Base-by-base conservation (phyloP, 2,888 invertebrate species). In the Poecilus cupreus region DNA sequence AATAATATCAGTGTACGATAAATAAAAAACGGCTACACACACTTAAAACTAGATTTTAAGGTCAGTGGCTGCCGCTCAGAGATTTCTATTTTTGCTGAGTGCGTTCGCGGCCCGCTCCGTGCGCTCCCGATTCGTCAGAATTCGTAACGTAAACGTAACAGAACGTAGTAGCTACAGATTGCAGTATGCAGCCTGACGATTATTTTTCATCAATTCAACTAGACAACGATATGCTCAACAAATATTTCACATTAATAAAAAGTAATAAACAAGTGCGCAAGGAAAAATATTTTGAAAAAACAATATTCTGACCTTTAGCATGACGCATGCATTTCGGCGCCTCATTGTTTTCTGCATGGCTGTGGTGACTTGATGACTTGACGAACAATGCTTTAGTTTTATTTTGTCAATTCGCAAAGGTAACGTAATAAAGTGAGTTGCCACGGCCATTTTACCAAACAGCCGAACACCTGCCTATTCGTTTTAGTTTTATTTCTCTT, bases 11-110 rank as follows among this genome's bases (percentile, higher is more conserved):
- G 64, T 16, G 70, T 70, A 18, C 51, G 68, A 39, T 57, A 77
- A 60, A 60, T 57, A 77, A 77, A 32, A 77, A 77, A 77, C 54
- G 43, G 46, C 72, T 72, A 46, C 46, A 46, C 13, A 72, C 46
- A 72, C 72, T 79, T 72, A n/a, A 80, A 80, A 80, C 80, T 80
- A 80, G 80, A 80, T 80, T 80, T 72, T 80, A 80, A 80, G 80
- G 80, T 80, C 80, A 80, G 75, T 51, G 75, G 75, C 72, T 54
- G 72, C 72, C 39, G 60, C 18, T 43, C 43, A 20, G 77, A 77
- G 80, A 72, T 80, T 80, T 80, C 80, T 80, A 80, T 80, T 80
- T 80, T 80, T 80, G 72, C 70, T 13, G 18, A 78, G 13, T 77
- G 20, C 57, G 24, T 39, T 77, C 39, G 39, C 60, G 57, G 54